Evolutionary conservation across 2,888 invertebrate genomes (phyloP), one percentile per base, ranked within the genome.

Genomic region (Lycaena phlaeas): DNA sequence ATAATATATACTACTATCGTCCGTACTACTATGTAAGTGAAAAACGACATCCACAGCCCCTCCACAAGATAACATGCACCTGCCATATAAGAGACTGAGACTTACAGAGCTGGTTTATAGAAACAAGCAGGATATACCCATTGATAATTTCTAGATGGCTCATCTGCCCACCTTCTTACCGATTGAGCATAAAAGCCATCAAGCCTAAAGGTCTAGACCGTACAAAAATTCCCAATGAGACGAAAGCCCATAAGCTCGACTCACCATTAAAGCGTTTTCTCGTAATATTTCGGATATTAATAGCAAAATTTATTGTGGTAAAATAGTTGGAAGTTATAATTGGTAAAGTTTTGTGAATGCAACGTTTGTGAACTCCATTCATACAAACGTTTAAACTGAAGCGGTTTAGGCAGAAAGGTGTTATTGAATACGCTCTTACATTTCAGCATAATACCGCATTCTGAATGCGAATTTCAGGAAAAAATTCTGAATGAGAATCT

Each of bases 291-390:
- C 34, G 12, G 10, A 12, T 17, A 4, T 34, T 22, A 34, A 34
- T 34, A 22, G 11, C 10, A 22, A 34, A 22, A 34, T 34, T 22
- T 34, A 34, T 34, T 34, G 34, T 22, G 34, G 34, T 22, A 12
- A 12, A 34, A 17, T 31, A 31, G 17, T 17, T 18, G 18, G 18
- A 22, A 34, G 34, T 34, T 34, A 34, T 34, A 34, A 34, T 34
- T 34, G 34, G 34, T 12, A 12, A 34, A 34, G 17, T 34, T 34
- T 18, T 17, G 18, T 12, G 12, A 18, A 18, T 18, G 18, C 18
- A 12, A 9, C 11, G 18, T 22, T 34, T 34, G 18, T 34, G 9
- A 22, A 34, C 34, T 18, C 22, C 11, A 34, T 22, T 22, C 22
- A 12, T 7, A 9, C 2, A 4, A 1, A 1, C 7, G 9, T 12